Base-by-base conservation (phyloP, 2,113 vertebrate species). In the Hyperopisus bebe region DNA sequence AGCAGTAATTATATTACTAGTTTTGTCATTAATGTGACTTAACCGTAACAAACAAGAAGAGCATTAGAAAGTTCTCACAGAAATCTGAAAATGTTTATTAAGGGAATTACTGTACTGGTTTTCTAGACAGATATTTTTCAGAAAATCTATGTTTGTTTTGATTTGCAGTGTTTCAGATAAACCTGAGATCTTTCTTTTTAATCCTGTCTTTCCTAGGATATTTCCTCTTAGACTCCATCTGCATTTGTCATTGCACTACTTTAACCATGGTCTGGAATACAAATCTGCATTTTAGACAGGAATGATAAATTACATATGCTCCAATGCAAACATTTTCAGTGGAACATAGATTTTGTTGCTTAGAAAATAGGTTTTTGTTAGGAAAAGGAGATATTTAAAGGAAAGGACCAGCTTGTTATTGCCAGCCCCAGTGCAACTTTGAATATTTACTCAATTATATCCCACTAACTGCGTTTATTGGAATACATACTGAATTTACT, bases 231-330 rank as follows among this genome's bases (percentile, higher is more conserved):
- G 91, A 88, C 88, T 9, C 87, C 50, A 91, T 91, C 94, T 95
- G 94, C 35, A 91, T 92, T 94, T 95, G 92, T 94, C 94, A 95
- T 95, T 95, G 95, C 92, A 89, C 91, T 87, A 47, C 88, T 88
- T 27, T 90, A 91, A 88, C 91, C 88, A 47, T 19, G 70, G 91
- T 93, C 94, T 95, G 95, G 94, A 94, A 94, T 94, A 92, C 88
- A 93, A 86, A 95, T 95, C 93, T 90, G 50, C 89, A 51, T 87
- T 91, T 91, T 88, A 82, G 70, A 82, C 90, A 89, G 31, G 27
- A 87, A 87, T 87, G 53, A 87, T 87, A 87, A 87, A 87, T 35
- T 87, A 53, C 27, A 31, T 70, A 87, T 87, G 53, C 17, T 48
- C 5, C 27, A 87, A 87, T 87, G 86, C 48, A 87, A 53, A 87